Conservation (phyloP, 2,113 vertebrate species). For the Australoheros scitulus region DNA sequence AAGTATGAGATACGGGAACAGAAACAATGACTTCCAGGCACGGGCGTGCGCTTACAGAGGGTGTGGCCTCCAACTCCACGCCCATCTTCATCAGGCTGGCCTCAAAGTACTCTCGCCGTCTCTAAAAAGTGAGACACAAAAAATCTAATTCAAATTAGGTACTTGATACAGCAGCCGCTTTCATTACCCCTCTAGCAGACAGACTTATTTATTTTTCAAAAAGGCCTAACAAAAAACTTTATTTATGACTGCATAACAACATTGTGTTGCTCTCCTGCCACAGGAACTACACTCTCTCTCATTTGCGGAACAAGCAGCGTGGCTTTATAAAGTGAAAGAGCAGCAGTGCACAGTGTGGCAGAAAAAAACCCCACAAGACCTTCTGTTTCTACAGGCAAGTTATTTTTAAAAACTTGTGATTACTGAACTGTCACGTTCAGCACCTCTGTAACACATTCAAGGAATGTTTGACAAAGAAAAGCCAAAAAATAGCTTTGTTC, state of each 20-base stretch:
- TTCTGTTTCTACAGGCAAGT: too few relatives aligned
- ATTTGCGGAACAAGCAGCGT: not conserved
- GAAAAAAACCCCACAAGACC: too few relatives aligned
- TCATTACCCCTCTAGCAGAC: not conserved
- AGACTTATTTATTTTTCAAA: not conserved
- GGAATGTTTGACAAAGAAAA: accelerated
- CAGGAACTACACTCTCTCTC: not conserved
- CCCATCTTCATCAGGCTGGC: constrained; percentile 87
- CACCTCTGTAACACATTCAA: not conserved
- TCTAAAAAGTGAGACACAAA: constrained; percentile 69
- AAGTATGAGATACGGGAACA: accelerated
- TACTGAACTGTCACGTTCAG: not conserved
- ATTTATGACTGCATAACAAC: not conserved
- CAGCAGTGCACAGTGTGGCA: too few relatives aligned
- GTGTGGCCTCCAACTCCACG: constrained; percentile 87
- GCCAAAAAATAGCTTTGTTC: not conserved
- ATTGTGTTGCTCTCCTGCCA: not conserved
- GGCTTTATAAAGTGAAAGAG: too few relatives aligned
- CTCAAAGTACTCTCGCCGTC: constrained; percentile 87
- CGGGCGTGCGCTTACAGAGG: constrained; percentile 82
- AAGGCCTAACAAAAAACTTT: not conserved
- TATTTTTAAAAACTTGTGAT: not conserved
- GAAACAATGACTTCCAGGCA: not conserved
- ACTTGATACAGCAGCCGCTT: not conserved
- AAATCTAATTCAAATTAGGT: not conserved